A percentile compares a stretch with the other conserved stretches of the same genome.
Evolutionary conservation across 2,113 vertebrate species (phyloP).

Genomic region (Zosterops pallidus): DNA sequence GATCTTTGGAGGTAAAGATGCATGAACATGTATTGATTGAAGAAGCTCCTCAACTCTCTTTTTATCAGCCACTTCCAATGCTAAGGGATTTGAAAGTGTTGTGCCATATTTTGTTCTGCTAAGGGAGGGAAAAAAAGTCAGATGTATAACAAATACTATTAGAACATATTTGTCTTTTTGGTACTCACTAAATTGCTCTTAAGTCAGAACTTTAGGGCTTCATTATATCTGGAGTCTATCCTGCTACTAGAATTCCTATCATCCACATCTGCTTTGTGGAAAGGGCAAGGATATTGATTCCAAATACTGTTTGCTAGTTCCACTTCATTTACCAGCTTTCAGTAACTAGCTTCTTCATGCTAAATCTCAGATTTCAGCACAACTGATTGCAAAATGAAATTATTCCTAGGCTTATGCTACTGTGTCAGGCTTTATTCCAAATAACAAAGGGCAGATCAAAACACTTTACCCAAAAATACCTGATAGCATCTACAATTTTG

Average conservation of each 20-base stretch:
- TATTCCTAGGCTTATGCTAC: neutral
- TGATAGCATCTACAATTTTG: neutral
- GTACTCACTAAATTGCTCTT: neutral
- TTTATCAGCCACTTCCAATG: conserved; percentile 74
- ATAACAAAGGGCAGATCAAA: neutral
- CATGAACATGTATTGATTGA: conserved; percentile 69
- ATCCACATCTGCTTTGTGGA: neutral
- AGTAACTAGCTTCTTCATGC: neutral
- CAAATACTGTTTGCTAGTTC: neutral
- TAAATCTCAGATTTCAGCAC: neutral
- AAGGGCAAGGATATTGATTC: neutral
- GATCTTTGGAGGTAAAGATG: conserved; percentile 54
- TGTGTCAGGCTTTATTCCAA: neutral
- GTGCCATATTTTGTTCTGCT: conserved; percentile 69
- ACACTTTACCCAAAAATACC: neutral
- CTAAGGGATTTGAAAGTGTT: conserved; percentile 81
- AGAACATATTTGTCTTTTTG: neutral
- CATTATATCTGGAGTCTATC: neutral
- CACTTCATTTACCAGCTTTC: neutral
- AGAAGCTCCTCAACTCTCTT: conserved; percentile 79
- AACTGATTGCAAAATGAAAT: neutral
- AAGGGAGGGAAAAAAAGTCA: neutral
- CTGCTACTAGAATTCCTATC: neutral
- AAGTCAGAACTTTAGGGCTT: neutral
- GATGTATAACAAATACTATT: neutral